Evolutionary conservation across 2,113 vertebrate species (phyloP).

Genomic region (Lasiurus cinereus): DNA sequence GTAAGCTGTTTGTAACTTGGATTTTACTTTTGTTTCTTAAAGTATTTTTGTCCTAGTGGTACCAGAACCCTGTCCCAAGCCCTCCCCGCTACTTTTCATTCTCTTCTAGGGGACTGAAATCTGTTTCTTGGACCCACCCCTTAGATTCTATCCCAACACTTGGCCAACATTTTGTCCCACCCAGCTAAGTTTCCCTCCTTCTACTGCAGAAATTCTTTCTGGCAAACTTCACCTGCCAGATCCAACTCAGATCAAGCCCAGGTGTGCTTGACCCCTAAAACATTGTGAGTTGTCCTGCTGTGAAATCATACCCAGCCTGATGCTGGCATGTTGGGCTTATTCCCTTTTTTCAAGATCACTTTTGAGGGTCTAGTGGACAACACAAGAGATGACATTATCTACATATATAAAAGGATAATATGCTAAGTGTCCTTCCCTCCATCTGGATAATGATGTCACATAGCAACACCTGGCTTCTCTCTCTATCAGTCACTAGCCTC

Average conservation of each 20-base stretch:
- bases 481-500: no score
- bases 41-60: neutral
- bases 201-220: conserved; percentile 22
- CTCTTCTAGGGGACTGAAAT: neutral
- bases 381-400: neutral
- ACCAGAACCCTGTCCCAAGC: neutral
- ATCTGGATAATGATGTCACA: no score
- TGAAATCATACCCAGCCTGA: neutral
- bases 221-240: neutral
- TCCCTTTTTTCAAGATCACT: neutral
- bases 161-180: neutral
- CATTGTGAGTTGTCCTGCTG: neutral
- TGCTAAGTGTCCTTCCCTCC: no score
- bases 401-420: no score
- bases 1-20: neutral
- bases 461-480: no score
- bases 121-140: neutral
- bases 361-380: neutral
- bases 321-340: neutral
- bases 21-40: conserved; percentile 43
- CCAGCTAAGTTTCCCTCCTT: neutral
- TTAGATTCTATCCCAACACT: neutral
- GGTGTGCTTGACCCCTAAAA: neutral
- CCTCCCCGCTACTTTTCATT: neutral
- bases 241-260: conserved; percentile 7